Base-by-base conservation (phyloP, 1,140 invertebrate genomes). In the Hycleus phaleratus region DNA sequence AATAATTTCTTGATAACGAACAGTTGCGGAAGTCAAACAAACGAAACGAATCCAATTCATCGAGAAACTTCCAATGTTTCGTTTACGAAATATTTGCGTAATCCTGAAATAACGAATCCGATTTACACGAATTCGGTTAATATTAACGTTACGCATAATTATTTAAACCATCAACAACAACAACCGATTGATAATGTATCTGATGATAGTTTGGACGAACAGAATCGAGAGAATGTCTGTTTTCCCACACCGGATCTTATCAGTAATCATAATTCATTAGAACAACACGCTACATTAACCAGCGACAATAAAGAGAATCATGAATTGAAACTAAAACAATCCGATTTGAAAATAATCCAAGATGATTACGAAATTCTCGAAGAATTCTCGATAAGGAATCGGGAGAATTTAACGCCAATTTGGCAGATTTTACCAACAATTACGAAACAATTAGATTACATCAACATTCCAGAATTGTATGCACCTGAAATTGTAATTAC, bases 91-190 rank as follows among this genome's bases (percentile, higher is more conserved):
- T 38, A 52, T 26, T 32, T 64, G 50, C 26, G 72, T 7, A 26
- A 65, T 64, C 9, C 64, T 53, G 24, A 77, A 72, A 59, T 74
- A 72, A 51, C 58, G 48, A 66, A 66, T 62, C 66, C 63, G 18
- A 72, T 71, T 18, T 71, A 69, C 38, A 69, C 74, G 10, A 70
- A 74, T 32, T 68, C 76, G 10, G 77, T 80, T 32, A 80, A 77
- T 55, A 81, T 80, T 38, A 80, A 79, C 57, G 78, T 80, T 58
- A 76, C 77, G 3, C 75, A 79, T 46, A 69, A 73, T 54, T 77
- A 75, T 66, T 53, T 71, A 3, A 69, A 63, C 48, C 48, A 53
- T 12, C 54, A 65, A 11, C 74, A 75, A 69, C 32, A 32, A 32
- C 32, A 32, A 32, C 32, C 1, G 32, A 7, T 7, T 6, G 75